phyloP scores from a whole-genome alignment of 1,140 invertebrate genomes.

The Drosophila repletoides region DNA sequence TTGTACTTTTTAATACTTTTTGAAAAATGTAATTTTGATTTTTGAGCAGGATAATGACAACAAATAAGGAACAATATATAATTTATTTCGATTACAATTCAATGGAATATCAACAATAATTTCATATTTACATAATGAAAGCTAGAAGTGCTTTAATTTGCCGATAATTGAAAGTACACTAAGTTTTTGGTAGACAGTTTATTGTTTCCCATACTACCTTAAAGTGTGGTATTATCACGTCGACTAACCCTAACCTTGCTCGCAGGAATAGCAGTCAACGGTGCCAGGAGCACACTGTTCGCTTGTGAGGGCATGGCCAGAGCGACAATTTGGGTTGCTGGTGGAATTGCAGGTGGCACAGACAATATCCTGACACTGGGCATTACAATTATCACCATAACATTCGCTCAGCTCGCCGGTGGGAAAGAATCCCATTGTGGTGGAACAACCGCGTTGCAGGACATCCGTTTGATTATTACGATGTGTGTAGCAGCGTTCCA shows the following conservation, averaged over 20 bases:
- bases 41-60: too few species aligned
- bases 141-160: too few species aligned
- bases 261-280: constrained; percentile 63
- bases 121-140: too few species aligned
- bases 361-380: constrained; percentile 57
- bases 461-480: constrained; percentile 60
- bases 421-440: constrained; percentile 63
- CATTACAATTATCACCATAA: constrained; percentile 68
- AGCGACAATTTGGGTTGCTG: constrained; percentile 46
- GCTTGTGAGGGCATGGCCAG: constrained; percentile 25
- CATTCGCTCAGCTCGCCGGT: constrained; percentile 58
- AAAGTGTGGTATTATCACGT: too few species aligned
- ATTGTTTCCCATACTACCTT: too few species aligned
- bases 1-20: too few species aligned
- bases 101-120: too few species aligned
- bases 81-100: too few species aligned
- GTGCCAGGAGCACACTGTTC: constrained; percentile 52
- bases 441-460: constrained; percentile 67
- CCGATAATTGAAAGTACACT: too few species aligned
- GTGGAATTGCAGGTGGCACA: constrained; percentile 68
- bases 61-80: too few species aligned
- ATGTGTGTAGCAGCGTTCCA: constrained; percentile 62
- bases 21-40: too few species aligned
- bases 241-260: constrained; percentile 65
- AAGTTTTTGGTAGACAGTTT: too few species aligned